phyloP scores from a whole-genome alignment of 2,113 vertebrate genomes.

The Axis porcinus region DNA sequence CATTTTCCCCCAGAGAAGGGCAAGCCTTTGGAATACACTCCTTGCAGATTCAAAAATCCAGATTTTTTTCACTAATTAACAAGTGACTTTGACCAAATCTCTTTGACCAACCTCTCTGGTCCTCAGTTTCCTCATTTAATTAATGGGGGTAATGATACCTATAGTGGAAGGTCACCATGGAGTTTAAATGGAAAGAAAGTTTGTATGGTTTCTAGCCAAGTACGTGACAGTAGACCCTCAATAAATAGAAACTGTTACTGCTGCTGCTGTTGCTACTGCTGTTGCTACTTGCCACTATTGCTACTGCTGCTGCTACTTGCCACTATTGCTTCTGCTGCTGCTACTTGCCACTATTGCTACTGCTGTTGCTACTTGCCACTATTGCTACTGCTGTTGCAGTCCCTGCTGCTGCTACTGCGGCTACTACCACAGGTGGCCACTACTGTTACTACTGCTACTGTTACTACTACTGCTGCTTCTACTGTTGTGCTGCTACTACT shows the following conservation, averaged over 20 bases:
- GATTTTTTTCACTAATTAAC: background rate
- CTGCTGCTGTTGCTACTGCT: background rate
- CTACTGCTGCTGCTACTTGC: no score
- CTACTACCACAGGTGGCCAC: fast-evolving
- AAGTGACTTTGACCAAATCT: background rate
- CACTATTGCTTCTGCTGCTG: fast-evolving
- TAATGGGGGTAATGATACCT: background rate
- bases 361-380: background rate
- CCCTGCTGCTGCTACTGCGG: fast-evolving
- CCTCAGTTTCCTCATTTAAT: background rate
- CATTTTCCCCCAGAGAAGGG: background rate
- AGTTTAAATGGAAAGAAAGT: background rate
- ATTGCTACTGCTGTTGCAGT: background rate
- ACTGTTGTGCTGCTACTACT: background rate
- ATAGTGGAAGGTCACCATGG: background rate
- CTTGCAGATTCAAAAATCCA: background rate
- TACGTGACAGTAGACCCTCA: background rate
- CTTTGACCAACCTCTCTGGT: background rate
- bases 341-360: background rate
- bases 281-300: background rate
- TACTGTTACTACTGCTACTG: fast-evolving
- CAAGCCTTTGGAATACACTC: background rate
- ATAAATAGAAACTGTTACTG: background rate
- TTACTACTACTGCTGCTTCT: fast-evolving
- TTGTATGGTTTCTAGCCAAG: background rate